Conservation (phyloP, 1,140 invertebrate genomes). For the Drosophila sturtevanti region DNA sequence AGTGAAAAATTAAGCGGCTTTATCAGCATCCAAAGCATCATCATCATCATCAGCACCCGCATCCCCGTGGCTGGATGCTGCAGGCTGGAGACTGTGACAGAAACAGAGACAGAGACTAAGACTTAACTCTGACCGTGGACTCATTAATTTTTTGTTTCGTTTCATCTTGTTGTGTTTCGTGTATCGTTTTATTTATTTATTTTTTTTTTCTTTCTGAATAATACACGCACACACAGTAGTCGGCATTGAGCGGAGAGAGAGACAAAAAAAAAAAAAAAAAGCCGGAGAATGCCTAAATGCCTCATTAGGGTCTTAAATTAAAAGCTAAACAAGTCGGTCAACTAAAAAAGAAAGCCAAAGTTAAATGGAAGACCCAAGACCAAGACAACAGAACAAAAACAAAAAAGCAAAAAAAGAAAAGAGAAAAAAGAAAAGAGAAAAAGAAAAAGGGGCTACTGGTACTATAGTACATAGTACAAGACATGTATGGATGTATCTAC, state of each 20-base stretch:
- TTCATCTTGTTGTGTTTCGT: background rate
- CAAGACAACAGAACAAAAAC: constrained; percentile 37
- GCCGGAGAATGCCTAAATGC: constrained; percentile 73
- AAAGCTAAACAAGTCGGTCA: constrained; percentile 74
- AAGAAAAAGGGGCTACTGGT: constrained; percentile 43
- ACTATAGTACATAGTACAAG: background rate
- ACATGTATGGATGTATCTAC: constrained; percentile 15
- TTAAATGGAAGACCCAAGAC: constrained; percentile 4
- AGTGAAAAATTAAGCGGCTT: constrained; percentile 76
- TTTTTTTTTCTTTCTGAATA: background rate
- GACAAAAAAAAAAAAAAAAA: no score
- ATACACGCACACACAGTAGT: constrained; percentile 62
- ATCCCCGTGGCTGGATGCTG: constrained; percentile 32
- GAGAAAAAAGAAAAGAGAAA: constrained; percentile 42
- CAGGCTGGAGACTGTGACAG: background rate
- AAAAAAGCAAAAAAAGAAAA: constrained; percentile 49
- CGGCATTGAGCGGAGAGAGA: constrained; percentile 72
- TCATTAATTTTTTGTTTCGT: constrained; percentile 65
- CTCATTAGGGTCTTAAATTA: constrained; percentile 78
- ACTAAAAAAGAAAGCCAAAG: constrained; percentile 29
- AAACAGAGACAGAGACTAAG: constrained; percentile 28
- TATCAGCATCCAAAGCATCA: constrained; percentile 68
- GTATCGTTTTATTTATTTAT: no score
- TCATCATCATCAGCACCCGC: constrained; percentile 44
- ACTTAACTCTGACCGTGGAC: constrained; percentile 61